Base-by-base conservation (phyloP, 2,888 invertebrate genomes). In the Cryptophagus acutangulus region DNA sequence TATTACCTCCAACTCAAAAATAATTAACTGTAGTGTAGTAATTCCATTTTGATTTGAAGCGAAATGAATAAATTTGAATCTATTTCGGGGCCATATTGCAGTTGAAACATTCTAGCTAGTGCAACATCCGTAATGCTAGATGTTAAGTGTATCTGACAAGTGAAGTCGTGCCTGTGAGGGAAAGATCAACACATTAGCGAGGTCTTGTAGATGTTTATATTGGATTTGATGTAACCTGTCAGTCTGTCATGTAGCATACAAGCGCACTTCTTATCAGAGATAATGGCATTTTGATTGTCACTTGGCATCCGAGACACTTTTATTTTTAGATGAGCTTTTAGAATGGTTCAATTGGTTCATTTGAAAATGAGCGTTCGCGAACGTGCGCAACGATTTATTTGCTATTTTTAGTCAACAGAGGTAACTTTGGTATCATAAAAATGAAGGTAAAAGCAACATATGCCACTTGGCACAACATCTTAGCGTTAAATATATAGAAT, bases 171-270 rank as follows among this genome's bases (percentile, higher is more conserved):
- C 35, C 33, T 45, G 40, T 31, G 38, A 45, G 52, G 51, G 49
- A 54, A 56, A 61, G 57, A 60, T 60, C 60, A 62, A 63, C 61
- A 60, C 61, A 63, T 63, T 62, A 63, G 55, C 57, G 59, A 41
- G n/a, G 39, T 46, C 51, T 44, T 41, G 38, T 46, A 46, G 45
- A 58, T 59, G 59, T 63, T 63, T 63, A 59, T 61, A 59, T 62
- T 59, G 54, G 57, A 52, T 63, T 63, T 63, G 62, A 64, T 62
- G 63, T 63, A 59, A 58, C 52, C 57, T 60, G 62, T 62, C 64
- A 58, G 34, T 43, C 54, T 58, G 62, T 59, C 62, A 58, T 61
- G 61, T 61, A 57, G 54, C 52, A 49, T 54, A 49, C 48, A 49
- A 26, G 49, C 43, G 48, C 49, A 50, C 51, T 58, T 52, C 54